phyloP scores from a whole-genome alignment of 2,888 invertebrate genomes.

The Zhuqinia jingwanae region DNA sequence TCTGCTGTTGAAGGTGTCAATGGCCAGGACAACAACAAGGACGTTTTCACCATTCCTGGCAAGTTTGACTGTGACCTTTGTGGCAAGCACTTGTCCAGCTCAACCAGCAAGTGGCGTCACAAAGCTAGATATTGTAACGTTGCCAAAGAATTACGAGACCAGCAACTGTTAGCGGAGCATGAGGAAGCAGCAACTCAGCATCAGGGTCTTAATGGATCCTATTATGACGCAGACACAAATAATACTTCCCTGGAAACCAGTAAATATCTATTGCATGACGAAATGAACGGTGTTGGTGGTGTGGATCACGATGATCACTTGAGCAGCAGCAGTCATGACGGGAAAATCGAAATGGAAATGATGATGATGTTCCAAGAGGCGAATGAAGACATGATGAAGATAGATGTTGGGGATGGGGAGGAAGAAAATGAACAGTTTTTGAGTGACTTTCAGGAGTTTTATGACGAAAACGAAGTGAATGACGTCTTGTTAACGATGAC shows the following conservation, averaged over 20 bases:
- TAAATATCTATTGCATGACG: too few relatives aligned
- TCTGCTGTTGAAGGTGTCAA: neutral
- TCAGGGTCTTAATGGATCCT: too few relatives aligned
- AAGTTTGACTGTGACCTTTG: neutral
- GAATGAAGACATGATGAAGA: neutral
- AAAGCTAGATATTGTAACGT: constrained; percentile 22
- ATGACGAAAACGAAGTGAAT: constrained; percentile 17
- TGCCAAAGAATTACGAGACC: too few relatives aligned
- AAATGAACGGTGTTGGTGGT: too few relatives aligned
- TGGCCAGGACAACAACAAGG: neutral
- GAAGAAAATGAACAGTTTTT: neutral
- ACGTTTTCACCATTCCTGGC: too few relatives aligned
- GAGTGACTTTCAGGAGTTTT: neutral
- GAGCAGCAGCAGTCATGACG: neutral
- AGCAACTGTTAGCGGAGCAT: too few relatives aligned
- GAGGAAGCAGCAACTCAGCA: too few relatives aligned
- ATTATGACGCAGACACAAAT: too few relatives aligned
- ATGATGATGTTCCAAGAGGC: neutral
- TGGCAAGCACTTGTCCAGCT: neutral
- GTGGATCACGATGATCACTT: too few relatives aligned
- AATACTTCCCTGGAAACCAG: too few relatives aligned
- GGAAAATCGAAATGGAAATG: neutral
- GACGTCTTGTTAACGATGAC: neutral
- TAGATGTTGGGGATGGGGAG: neutral
- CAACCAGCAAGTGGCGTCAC: constrained; percentile 12